Conservation (phyloP, 2,797 vertebrate species). For the Apodemus agrarius region DNA sequence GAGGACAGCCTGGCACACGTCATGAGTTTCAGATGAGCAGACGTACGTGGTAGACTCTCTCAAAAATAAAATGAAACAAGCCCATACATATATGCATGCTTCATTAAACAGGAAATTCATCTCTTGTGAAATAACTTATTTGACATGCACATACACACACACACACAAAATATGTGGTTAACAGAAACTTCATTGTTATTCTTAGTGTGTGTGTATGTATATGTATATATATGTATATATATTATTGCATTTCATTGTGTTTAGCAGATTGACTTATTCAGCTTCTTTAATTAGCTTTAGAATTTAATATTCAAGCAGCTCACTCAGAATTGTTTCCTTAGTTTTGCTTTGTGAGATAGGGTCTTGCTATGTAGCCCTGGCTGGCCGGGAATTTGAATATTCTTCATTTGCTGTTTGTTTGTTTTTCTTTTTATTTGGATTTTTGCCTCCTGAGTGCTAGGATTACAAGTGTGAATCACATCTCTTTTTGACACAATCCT, state of each 20-base stretch:
- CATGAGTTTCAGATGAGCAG: neutral
- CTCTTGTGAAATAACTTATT: neutral
- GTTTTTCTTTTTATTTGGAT: neutral
- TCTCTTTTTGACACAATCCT: constrained; percentile 15
- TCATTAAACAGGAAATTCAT: constrained; percentile 51
- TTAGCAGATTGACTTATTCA: neutral
- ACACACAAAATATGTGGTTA: neutral
- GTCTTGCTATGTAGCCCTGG: neutral
- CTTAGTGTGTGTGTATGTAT: neutral
- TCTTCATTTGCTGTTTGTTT: neutral
- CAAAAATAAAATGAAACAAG: neutral
- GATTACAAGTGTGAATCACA: neutral
- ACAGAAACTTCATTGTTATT: neutral
- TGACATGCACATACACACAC: neutral
- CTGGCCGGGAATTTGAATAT: constrained; percentile 9
- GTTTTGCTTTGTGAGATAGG: neutral
- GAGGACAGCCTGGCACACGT: neutral
- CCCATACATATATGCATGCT: neutral
- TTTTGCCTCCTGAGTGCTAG: neutral
- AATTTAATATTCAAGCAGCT: neutral
- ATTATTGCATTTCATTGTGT: neutral
- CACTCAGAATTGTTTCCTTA: neutral
- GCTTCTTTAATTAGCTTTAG: constrained; percentile 14
- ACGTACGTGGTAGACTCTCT: neutral
- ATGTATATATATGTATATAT: neutral